These are phyloP conservation scores for Synanceia verrucosa DNA, from an alignment of 2,797 vertebrate species.

Conservation along the genomic window DNA sequence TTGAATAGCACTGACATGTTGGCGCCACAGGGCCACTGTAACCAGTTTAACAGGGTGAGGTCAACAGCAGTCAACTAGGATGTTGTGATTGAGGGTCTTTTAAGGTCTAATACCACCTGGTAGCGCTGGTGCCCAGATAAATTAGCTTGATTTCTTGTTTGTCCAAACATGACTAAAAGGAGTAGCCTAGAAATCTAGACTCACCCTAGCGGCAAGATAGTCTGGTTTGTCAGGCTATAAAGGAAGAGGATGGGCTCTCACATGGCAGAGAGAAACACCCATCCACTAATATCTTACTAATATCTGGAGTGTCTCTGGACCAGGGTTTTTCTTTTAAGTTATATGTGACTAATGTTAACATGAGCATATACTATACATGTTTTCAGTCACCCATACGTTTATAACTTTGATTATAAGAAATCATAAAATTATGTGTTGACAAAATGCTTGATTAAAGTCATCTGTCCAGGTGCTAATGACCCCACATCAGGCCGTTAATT, in stretches of 20 bases:
- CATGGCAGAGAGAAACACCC: not conserved
- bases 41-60: slow-evolving; percentile 40
- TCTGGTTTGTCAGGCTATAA: too few relatives aligned
- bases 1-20: not conserved
- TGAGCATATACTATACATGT: not conserved
- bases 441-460: too few relatives aligned
- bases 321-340: not conserved
- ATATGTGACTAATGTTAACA: not conserved
- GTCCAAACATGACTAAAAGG: not conserved
- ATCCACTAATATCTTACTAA: not conserved
- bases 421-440: not conserved
- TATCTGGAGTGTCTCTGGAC: not conserved
- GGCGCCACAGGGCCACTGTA: not conserved
- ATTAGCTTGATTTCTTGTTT: slow-evolving; percentile 1
- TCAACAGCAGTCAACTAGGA: slow-evolving; percentile 5
- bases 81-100: not conserved
- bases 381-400: not conserved
- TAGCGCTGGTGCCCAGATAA: slow-evolving; percentile 31
- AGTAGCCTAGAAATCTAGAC: too few relatives aligned
- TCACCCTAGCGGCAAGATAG: too few relatives aligned
- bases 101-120: slow-evolving; percentile 20
- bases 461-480: too few relatives aligned
- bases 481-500: not conserved
- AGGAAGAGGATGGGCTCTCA: not conserved
- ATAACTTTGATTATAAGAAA: not conserved